A percentile compares a stretch with the other conserved stretches of the same genome.
These are phyloP conservation scores for Muntiacus reevesi DNA, from an alignment of 2,113 vertebrate genomes.

Conservation along the genomic window DNA sequence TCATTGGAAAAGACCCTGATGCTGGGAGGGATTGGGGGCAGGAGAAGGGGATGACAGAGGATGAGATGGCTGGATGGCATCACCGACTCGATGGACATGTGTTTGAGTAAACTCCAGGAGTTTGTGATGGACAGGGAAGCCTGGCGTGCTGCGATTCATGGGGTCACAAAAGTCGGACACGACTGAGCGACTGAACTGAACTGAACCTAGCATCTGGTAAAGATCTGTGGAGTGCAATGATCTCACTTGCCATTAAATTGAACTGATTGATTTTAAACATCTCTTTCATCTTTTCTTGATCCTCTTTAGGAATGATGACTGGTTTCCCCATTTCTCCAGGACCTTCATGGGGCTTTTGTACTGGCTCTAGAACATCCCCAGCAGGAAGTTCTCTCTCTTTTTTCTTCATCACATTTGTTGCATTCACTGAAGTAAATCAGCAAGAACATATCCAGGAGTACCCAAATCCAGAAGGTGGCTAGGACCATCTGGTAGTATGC, in stretches of 20 bases:
- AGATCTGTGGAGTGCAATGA: constrained; percentile 97
- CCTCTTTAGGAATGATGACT: constrained; percentile 96
- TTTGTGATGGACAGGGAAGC: no score
- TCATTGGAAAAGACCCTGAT: no score
- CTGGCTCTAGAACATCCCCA: constrained; percentile 86
- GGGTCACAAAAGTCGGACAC: no score
- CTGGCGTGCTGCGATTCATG: no score
- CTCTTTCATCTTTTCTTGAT: constrained; percentile 99
- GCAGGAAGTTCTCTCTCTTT: constrained; percentile 93
- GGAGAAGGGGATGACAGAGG: no score
- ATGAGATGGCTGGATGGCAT: no score
- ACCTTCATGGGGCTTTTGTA: constrained; percentile 92
- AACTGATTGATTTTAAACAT: constrained; percentile 99
- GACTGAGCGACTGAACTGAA: no score
- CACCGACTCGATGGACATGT: no score
- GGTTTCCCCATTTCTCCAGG: constrained; percentile 98
- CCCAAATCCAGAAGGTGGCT: constrained; percentile 99
- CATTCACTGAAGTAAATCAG: constrained; percentile 99
- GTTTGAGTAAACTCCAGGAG: no score
- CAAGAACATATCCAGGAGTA: constrained; percentile 98
- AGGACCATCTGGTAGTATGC: constrained; percentile 99
- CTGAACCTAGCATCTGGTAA: constrained; percentile 92
- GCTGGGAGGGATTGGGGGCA: no score
- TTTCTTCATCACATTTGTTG: constrained; percentile 97
- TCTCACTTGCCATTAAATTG: constrained; percentile 99